Base-by-base conservation (phyloP, 2,888 invertebrate species). In the Schizotus pectinicornis region DNA sequence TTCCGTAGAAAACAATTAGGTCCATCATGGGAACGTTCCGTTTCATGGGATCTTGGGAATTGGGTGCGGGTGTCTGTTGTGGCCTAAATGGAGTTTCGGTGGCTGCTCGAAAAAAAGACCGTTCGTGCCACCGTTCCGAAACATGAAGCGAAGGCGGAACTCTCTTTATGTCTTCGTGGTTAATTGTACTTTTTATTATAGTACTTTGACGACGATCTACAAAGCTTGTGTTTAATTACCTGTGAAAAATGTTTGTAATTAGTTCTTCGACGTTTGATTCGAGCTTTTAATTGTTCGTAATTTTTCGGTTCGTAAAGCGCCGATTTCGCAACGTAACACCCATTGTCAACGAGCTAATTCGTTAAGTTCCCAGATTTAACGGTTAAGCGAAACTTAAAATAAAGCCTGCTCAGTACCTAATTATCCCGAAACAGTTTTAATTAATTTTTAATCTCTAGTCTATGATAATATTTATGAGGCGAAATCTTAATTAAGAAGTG, bases 201-300 rank as follows among this genome's bases (percentile, higher is more conserved):
- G 35, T 37, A 8, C 48, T 47, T 14, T 47, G 48, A n/a, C 48
- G 48, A 31, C 37, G 31, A 38, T 38, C 37, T 35, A 35, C 5
- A 7, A 46, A 37, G 11, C 9, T 34, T 47, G 36, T 47, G 37
- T 47, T 47, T 30, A 47, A 47, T 47, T 47, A 47, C 47, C 30
- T 30, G 36, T 32, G 36, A 31, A 31, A 48, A 48, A 48, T 48
- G 37, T 32, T 30, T 31, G 48, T 38, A 38, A 48, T 48, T 48
- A 48, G 38, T 48, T 48, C 48, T 37, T 48, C 31, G 37, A 12
- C 31, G 48, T 13, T 48, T 37, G 38, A 48, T 48, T 48, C 37
- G 37, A 48, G 37, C 38, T 48, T 48, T 38, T 48, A 48, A 48
- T 48, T 7, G 38, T 31, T 48, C 48, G 13, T 37, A 48, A 48